These are phyloP conservation scores for Agelastica alni DNA, from an alignment of 2,888 invertebrate genomes.

Conservation along the genomic window DNA sequence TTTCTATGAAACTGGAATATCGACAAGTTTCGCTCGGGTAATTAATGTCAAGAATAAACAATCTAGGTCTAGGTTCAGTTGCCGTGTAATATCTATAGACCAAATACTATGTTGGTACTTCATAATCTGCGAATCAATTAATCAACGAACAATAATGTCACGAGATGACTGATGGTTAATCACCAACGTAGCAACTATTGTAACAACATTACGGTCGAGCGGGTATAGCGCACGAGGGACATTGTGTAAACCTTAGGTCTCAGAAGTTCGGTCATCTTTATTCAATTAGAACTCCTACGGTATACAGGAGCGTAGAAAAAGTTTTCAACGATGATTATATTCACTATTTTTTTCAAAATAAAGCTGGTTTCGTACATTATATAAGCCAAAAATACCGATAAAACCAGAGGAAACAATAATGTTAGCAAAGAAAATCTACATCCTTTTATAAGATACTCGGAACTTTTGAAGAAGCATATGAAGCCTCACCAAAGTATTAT, in stretches of 20 bases:
- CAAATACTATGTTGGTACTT: constrained; percentile 32
- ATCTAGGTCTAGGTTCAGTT: constrained; percentile 34
- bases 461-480: no score
- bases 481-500: no score
- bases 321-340: no score
- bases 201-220: constrained; percentile 43
- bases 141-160: constrained; percentile 47
- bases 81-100: constrained; percentile 39
- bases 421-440: no score
- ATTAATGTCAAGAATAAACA: constrained; percentile 36
- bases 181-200: constrained; percentile 44
- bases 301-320: background rate
- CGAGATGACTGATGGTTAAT: constrained; percentile 47
- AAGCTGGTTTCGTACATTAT: no score
- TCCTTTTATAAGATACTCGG: no score
- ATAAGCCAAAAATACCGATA: no score
- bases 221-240: constrained; percentile 36
- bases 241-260: constrained; percentile 34
- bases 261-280: constrained; percentile 14
- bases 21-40: constrained; percentile 29
- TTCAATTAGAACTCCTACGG: constrained; percentile 1
- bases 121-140: constrained; percentile 44
- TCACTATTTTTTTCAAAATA: no score
- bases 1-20: background rate
- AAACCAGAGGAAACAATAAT: no score